phyloP scores from a whole-genome alignment of 2,113 vertebrate species.

The Galeopterus variegatus region DNA sequence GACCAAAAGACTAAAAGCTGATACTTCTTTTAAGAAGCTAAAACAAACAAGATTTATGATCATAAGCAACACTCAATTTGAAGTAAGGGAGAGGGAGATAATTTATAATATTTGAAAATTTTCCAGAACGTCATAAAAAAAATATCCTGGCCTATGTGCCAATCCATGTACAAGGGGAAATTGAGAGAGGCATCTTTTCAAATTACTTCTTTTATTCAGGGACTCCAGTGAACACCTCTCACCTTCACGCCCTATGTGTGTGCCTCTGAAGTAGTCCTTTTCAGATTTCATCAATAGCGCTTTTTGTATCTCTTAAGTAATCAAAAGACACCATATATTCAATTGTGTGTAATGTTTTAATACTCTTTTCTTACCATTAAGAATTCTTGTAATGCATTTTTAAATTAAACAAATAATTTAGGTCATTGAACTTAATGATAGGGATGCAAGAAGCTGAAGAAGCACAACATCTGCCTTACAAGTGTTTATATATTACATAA shows the following conservation, averaged over 20 bases:
- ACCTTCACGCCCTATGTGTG: too few relatives aligned
- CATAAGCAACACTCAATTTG: conserved; percentile 30
- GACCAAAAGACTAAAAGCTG: conserved; percentile 53
- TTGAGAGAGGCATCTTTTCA: background rate
- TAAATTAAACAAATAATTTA: conserved; percentile 45
- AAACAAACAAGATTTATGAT: conserved; percentile 72
- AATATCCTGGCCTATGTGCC: background rate
- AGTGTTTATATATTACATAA: background rate
- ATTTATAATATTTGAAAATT: conserved; percentile 62
- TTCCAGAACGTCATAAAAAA: conserved; percentile 50
- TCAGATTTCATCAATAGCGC: background rate
- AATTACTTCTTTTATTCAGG: background rate
- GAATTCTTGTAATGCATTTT: background rate
- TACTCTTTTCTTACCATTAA: background rate
- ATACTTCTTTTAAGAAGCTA: conserved; percentile 70
- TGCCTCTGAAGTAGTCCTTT: background rate
- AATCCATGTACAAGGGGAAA: background rate
- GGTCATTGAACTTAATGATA: background rate
- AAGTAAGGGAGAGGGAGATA: background rate
- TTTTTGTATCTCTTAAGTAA: background rate
- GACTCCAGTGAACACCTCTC: background rate
- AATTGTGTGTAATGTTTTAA: background rate
- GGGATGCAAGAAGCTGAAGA: background rate
- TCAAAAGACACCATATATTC: background rate
- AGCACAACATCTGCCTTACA: background rate